phyloP scores from a whole-genome alignment of 1,140 invertebrate species.

The Zaprionus taronus region DNA sequence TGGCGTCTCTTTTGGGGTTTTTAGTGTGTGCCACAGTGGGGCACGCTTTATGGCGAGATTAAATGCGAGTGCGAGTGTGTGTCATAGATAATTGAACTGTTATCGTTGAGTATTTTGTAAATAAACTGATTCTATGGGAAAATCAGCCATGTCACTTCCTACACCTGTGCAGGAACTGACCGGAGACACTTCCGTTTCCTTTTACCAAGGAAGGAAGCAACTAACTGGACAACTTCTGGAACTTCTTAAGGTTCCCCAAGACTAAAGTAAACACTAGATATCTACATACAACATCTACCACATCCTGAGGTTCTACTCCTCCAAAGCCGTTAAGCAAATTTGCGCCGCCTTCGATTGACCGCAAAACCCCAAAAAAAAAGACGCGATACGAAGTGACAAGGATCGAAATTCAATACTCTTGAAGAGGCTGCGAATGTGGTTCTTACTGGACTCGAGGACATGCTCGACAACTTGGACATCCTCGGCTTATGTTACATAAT shows the following conservation, averaged over 20 bases:
- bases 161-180: conserved; percentile 39
- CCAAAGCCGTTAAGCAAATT: conserved; percentile 73
- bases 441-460: conserved; percentile 18
- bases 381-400: conserved; percentile 57
- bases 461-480: conserved; percentile 23
- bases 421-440: conserved; percentile 68
- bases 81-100: neutral
- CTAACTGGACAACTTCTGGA: conserved; percentile 31
- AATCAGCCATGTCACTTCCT: neutral
- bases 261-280: conserved; percentile 43
- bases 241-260: conserved; percentile 16
- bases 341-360: conserved; percentile 64
- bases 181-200: conserved; percentile 57
- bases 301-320: conserved; percentile 51
- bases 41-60: conserved; percentile 41
- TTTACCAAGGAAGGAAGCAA: conserved; percentile 58
- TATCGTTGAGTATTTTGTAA: neutral
- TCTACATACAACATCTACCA: conserved; percentile 37
- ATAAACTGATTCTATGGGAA: neutral
- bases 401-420: conserved; percentile 69
- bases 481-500: conserved; percentile 73
- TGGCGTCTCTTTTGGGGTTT: conserved; percentile 65
- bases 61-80: neutral
- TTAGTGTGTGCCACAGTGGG: conserved; percentile 51
- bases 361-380: conserved; percentile 46